A percentile compares a stretch with the other conserved stretches of the same genome.
phyloP scores from a whole-genome alignment of 2,113 vertebrate genomes.

The Stictonetta naevosa region DNA sequence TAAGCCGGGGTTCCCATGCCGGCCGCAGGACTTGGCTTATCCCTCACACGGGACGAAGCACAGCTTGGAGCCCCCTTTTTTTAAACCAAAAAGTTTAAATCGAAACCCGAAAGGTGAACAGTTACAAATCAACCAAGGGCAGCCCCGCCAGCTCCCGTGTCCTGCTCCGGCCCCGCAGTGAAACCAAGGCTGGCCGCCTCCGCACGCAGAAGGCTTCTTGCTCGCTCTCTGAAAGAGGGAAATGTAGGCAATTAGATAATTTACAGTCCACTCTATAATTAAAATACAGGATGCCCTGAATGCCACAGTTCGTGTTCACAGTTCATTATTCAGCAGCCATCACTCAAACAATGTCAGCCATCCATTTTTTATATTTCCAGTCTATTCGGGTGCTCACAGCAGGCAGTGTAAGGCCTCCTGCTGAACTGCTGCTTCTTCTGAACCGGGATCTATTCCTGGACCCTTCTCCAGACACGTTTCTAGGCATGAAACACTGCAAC shows the following conservation, averaged over 20 bases:
- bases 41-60: not conserved
- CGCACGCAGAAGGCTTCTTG: not conserved
- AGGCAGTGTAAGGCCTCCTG: not conserved
- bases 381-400: not conserved
- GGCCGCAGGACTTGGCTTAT: not conserved
- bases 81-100: not conserved
- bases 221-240: not conserved
- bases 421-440: not conserved
- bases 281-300: not conserved
- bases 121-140: not conserved
- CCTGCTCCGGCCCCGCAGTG: rapidly evolving
- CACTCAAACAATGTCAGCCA: not conserved
- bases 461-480: not conserved
- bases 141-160: not conserved
- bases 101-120: not conserved
- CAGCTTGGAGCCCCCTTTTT: not conserved
- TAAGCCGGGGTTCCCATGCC: not conserved
- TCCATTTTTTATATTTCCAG: not conserved
- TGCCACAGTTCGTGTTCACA: not conserved
- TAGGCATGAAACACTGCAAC: not conserved
- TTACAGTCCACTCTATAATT: not conserved
- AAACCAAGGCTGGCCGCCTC: not conserved
- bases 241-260: not conserved
- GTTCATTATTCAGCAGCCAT: not conserved
- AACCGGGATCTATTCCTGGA: not conserved